Base-by-base conservation (phyloP, 1,140 invertebrate species). In the Micrasema longulum region DNA sequence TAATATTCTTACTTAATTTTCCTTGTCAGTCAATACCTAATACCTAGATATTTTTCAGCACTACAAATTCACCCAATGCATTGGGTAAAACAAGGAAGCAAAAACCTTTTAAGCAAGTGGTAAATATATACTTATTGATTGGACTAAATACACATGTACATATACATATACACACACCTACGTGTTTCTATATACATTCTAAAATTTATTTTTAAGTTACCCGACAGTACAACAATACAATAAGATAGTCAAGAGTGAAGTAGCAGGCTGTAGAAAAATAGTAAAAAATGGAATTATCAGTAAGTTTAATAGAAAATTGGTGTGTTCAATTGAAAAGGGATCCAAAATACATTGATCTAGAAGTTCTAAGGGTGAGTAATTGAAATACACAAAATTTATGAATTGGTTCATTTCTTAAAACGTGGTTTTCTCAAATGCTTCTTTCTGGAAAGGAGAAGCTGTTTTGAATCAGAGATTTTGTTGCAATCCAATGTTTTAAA, bases 51-150 rank as follows among this genome's bases (percentile, higher is more conserved):
- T 72, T 74, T 74, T 74, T 71, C 69, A 74, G 73, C 63, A 31
- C 26, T 12, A 26, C 69, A 7, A 45, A 68, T 18, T 63, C 63
- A 53, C 36, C 12, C 16, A 22, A 52, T 12, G 22, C 73, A 5
- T 20, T 62, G 16, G 53, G 55, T 43, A 50, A 31, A 10, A 22
- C 36, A 41, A 74, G 73, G 65, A 74, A 74, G 48, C 73, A 74
- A 45, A 74, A 43, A 63, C 73, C 73, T 3, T 74, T 74, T 31
- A 74, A 74, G 43, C 63, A 16, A 57, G 36, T 64, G 71, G 71
- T 72, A 72, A 72, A 60, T 55, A 52, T 60, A 12, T 47, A 16
- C 14, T n/a, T 64, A 31, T n/a, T 31, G 31, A 48, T 12, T n/a
- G 22, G 26, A 31, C n/a, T n/a, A 7, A 31, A 31, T 31, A 31